A percentile compares a stretch with the other conserved stretches of the same genome.
Evolutionary conservation across 2,888 invertebrate species (phyloP).

Genomic region (Boloria euphrosyne): DNA sequence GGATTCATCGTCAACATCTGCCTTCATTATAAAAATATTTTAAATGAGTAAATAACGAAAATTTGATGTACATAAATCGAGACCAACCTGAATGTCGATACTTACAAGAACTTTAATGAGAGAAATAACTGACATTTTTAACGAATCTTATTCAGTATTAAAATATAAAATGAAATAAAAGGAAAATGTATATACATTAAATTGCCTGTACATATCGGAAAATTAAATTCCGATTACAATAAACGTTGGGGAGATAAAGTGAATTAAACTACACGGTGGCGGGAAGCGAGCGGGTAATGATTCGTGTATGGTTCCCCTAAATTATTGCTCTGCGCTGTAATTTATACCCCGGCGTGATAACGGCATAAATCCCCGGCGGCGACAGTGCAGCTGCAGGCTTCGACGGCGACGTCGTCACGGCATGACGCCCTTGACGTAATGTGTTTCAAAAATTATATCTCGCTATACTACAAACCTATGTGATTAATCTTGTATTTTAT

Average conservation of each 20-base stretch:
- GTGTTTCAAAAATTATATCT: slow-evolving; percentile 48
- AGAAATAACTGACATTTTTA: background rate
- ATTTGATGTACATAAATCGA: background rate
- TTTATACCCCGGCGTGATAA: slow-evolving; percentile 78
- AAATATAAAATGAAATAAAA: slow-evolving; percentile 6
- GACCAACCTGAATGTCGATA: slow-evolving; percentile 20
- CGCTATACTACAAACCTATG: slow-evolving; percentile 19
- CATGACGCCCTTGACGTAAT: slow-evolving; percentile 70
- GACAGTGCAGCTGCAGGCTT: slow-evolving; percentile 70
- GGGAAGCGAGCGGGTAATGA: slow-evolving; percentile 71
- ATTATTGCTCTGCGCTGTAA: slow-evolving; percentile 77
- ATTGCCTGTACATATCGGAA: slow-evolving; percentile 35
- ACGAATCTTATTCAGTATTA: background rate
- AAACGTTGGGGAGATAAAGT: slow-evolving; percentile 71
- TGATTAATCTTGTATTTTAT: slow-evolving; percentile 7
- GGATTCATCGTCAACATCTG: slow-evolving; percentile 48
- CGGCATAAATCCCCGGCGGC: slow-evolving; percentile 75
- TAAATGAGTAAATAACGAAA: background rate
- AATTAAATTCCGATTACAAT: slow-evolving; percentile 66
- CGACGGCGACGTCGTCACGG: slow-evolving; percentile 68
- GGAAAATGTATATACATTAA: slow-evolving; percentile 17
- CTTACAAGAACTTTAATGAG: background rate
- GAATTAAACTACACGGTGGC: slow-evolving; percentile 68
- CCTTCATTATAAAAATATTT: slow-evolving; percentile 37
- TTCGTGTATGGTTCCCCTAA: slow-evolving; percentile 80